phyloP scores from a whole-genome alignment of 1,140 invertebrate genomes.

The Hyphantria cunea region DNA sequence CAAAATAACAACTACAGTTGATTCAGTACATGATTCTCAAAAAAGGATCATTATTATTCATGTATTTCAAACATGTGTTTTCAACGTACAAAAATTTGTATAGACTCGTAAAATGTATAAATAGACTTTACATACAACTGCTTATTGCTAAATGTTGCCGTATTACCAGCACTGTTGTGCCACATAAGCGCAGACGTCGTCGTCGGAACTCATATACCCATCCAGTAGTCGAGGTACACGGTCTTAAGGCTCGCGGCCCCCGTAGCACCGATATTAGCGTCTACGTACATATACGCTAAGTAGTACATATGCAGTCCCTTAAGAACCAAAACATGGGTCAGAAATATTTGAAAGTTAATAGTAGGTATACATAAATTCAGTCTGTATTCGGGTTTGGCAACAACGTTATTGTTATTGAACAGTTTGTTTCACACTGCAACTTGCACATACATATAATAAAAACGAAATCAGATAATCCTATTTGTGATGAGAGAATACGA shows the following conservation, averaged over 20 bases:
- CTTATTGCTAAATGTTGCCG: conserved; percentile 78
- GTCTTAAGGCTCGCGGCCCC: not conserved
- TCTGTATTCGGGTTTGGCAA: conserved; percentile 76
- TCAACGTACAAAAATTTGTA: conserved; percentile 80
- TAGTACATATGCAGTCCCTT: conserved; percentile 10
- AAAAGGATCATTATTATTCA: conserved; percentile 76
- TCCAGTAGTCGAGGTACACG: conserved; percentile 26
- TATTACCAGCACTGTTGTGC: conserved; percentile 45
- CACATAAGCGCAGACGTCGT: conserved; percentile 38
- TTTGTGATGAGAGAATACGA: conserved; percentile 34
- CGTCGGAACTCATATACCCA: conserved; percentile 28
- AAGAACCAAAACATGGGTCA: conserved; percentile 53
- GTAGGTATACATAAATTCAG: conserved; percentile 76
- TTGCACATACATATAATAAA: conserved; percentile 6
- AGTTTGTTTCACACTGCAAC: conserved; percentile 13
- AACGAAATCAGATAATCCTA: conserved; percentile 26
- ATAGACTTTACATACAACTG: conserved; percentile 81
- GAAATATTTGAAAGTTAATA: conserved; percentile 62
- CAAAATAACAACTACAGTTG: conserved; percentile 75
- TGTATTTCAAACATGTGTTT: conserved; percentile 72
- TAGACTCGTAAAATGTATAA: conserved; percentile 82
- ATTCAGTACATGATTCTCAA: conserved; percentile 81
- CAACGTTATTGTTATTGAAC: conserved; percentile 63
- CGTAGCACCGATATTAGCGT: not conserved
- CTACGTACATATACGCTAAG: not conserved